These are phyloP conservation scores for Streptopelia turtur DNA, from an alignment of 2,797 vertebrate species.

Conservation along the genomic window DNA sequence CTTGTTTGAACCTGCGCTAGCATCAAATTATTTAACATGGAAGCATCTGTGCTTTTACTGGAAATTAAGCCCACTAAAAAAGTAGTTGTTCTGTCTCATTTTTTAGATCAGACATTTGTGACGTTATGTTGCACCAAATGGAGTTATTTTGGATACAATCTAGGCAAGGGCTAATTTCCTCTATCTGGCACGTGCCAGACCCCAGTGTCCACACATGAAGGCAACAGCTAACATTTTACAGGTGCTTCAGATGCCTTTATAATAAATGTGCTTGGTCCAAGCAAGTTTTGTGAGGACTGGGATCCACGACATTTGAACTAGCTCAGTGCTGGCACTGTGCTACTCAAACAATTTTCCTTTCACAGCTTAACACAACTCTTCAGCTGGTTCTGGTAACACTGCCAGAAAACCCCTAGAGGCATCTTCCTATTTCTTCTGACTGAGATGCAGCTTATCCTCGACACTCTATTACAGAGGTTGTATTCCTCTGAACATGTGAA, in stretches of 20 bases:
- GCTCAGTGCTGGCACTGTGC: neutral
- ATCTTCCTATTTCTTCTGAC: neutral
- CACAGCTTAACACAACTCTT: neutral
- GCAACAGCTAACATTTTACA: neutral
- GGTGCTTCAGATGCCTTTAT: no score
- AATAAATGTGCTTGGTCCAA: neutral
- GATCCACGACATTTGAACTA: neutral
- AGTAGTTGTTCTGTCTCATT: accelerated
- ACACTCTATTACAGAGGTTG: neutral
- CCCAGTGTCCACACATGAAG: accelerated
- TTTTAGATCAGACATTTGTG: neutral
- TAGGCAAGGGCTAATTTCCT: neutral
- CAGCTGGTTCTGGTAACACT: neutral
- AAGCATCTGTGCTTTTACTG: neutral
- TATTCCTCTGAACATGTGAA: neutral
- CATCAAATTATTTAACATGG: neutral
- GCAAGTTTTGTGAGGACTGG: neutral
- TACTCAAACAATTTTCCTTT: neutral
- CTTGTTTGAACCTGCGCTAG: neutral
- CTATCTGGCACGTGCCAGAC: neutral
- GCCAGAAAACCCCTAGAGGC: neutral
- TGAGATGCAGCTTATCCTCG: neutral
- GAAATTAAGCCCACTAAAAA: neutral
- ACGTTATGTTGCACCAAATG: neutral
- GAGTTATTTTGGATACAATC: neutral